phyloP scores from a whole-genome alignment of 2,888 invertebrate species.

The Hirtodrosophila duncani region DNA sequence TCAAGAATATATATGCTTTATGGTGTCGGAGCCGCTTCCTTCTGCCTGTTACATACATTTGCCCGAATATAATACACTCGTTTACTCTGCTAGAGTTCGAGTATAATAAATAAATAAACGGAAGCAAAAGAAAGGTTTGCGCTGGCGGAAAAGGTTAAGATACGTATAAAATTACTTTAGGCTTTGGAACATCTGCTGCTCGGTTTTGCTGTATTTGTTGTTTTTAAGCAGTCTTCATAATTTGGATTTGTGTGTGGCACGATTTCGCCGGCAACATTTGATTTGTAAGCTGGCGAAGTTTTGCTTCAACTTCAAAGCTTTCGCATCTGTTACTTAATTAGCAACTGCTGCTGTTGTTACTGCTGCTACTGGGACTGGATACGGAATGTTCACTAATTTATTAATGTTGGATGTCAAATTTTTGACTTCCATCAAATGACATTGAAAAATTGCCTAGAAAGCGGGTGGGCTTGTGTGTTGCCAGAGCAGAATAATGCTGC shows the following conservation, averaged over 20 bases:
- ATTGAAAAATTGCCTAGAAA: constrained; percentile 59
- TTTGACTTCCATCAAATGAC: constrained; percentile 52
- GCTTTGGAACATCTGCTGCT: constrained; percentile 46
- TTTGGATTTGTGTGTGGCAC: constrained; percentile 28
- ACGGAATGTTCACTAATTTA: constrained; percentile 52
- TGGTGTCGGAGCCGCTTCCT: too few relatives aligned
- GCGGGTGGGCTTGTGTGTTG: constrained; percentile 8
- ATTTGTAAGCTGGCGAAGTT: constrained; percentile 44
- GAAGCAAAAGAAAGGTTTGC: constrained; percentile 59
- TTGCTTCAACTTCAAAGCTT: constrained; percentile 35
- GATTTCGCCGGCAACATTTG: constrained; percentile 25
- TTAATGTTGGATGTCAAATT: constrained; percentile 62
- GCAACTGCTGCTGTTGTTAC: constrained; percentile 17
- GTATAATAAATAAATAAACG: too few relatives aligned
- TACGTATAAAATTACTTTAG: constrained; percentile 53
- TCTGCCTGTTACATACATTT: too few relatives aligned
- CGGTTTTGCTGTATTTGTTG: constrained; percentile 15
- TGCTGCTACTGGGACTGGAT: constrained; percentile 11
- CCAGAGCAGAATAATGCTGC: too few relatives aligned
- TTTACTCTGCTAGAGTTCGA: too few relatives aligned
- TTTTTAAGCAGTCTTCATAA: constrained; percentile 38
- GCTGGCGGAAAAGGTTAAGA: constrained; percentile 52
- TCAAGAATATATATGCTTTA: too few relatives aligned
- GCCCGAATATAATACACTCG: too few relatives aligned
- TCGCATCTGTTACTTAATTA: constrained; percentile 48